Evolutionary conservation across 1,140 invertebrate species (phyloP).

Genomic region (Meloidogyne exigua): DNA sequence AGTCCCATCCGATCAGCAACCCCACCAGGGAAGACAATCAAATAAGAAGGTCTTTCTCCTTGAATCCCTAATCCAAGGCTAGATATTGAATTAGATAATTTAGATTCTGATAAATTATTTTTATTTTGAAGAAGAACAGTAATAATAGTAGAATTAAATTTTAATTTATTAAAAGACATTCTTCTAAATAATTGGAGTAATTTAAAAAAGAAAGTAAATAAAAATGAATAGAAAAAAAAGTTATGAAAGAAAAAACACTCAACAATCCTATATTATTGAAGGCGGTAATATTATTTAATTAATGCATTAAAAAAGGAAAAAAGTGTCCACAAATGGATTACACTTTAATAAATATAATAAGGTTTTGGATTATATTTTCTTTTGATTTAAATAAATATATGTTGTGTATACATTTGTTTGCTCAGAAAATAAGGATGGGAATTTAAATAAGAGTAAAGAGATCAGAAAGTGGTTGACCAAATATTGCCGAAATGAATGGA

Average conservation of each 20-base stretch:
- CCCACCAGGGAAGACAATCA: constrained; percentile 1
- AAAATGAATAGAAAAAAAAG: not conserved
- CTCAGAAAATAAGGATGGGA: not conserved
- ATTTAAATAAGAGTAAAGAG: not conserved
- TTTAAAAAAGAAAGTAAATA: too few relatives aligned
- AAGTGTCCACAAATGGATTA: constrained; percentile 2
- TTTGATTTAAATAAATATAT: not conserved
- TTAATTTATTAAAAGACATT: constrained; percentile 1
- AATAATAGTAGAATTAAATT: not conserved
- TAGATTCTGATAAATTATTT: not conserved
- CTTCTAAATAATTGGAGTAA: not conserved
- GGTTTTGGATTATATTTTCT: not conserved
- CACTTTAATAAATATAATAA: not conserved
- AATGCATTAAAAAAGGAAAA: not conserved
- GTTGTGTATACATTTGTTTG: not conserved
- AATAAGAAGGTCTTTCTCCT: not conserved
- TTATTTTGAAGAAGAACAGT: not conserved
- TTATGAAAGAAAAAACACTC: not conserved
- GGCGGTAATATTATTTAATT: constrained; percentile 1
- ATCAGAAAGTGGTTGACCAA: constrained; percentile 4
- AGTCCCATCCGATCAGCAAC: constrained; percentile 16
- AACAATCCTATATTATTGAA: not conserved
- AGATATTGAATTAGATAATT: not conserved
- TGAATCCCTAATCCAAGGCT: constrained; percentile 8
- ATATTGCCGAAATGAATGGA: constrained; percentile 4